These are phyloP conservation scores for Edolisoma coerulescens DNA, from an alignment of 2,113 vertebrate genomes.

Conservation along the genomic window DNA sequence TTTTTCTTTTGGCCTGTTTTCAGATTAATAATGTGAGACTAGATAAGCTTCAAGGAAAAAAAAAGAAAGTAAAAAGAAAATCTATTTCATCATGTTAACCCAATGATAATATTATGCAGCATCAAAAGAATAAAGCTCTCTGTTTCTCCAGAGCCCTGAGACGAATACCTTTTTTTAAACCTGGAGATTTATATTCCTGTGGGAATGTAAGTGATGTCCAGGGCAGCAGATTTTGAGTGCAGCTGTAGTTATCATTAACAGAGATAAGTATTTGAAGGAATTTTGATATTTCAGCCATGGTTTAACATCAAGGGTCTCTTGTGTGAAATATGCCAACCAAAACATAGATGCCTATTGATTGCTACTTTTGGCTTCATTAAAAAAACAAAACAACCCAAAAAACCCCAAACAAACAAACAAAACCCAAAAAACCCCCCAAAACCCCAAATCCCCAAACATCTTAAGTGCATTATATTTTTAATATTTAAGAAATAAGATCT, in stretches of 20 bases:
- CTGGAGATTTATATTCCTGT: constrained; percentile 13
- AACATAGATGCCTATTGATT: neutral
- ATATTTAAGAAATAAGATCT: neutral
- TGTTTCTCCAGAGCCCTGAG: neutral
- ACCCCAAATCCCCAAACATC: too few species aligned
- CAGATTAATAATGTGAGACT: neutral
- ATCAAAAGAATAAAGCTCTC: neutral
- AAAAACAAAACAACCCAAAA: too few species aligned
- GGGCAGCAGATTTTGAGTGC: neutral
- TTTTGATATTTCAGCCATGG: neutral
- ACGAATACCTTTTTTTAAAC: neutral
- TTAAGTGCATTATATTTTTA: neutral
- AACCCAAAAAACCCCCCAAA: neutral
- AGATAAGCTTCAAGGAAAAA: neutral
- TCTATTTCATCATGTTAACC: neutral
- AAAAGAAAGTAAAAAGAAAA: neutral
- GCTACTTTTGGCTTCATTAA: neutral
- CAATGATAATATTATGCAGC: neutral
- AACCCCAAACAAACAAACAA: neutral
- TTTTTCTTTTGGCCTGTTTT: neutral
- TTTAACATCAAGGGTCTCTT: neutral
- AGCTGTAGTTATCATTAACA: constrained; percentile 12
- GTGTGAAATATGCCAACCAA: neutral
- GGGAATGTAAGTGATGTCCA: neutral
- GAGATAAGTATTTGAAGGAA: neutral